Conservation (phyloP, 2,113 vertebrate genomes). For the Sinocyclocheilus maitianheensis region DNA sequence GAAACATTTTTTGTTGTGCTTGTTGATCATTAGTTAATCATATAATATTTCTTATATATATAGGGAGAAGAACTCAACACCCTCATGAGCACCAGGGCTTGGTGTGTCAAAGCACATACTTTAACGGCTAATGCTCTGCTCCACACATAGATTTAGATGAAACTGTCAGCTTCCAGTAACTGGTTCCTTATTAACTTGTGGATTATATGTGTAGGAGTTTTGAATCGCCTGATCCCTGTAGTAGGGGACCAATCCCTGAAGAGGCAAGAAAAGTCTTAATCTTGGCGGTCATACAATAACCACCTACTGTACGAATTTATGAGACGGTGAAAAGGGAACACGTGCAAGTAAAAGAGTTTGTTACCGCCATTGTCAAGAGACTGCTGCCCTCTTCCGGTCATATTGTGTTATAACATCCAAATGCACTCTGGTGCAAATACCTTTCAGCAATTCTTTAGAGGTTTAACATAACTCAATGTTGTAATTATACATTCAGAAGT, state of each 20-base stretch:
- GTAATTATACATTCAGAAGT: not conserved
- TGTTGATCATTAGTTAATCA: not conserved
- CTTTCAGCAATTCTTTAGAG: too few relatives aligned
- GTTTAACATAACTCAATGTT: not conserved
- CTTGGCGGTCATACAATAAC: not conserved
- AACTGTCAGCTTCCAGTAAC: not conserved
- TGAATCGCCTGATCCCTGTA: constrained; percentile 64
- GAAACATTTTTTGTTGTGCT: too few relatives aligned
- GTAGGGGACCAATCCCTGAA: constrained; percentile 73
- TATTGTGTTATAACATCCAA: not conserved
- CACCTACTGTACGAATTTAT: not conserved
- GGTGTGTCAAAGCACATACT: not conserved
- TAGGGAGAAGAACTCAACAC: not conserved
- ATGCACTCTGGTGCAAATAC: not conserved
- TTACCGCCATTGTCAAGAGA: constrained; percentile 47
- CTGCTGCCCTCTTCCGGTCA: constrained; percentile 69
- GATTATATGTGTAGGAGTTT: constrained; percentile 70
- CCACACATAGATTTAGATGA: not conserved
- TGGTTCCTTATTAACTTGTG: constrained; percentile 48
- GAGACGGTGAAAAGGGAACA: not conserved
- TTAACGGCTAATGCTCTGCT: not conserved
- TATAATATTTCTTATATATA: not conserved
- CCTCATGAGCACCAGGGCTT: not conserved
- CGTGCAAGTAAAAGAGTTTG: not conserved
- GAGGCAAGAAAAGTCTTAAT: constrained; percentile 28